A percentile compares a stretch with the other conserved stretches of the same genome.
phyloP scores from a whole-genome alignment of 2,888 invertebrate species.

The Eulithis testata region DNA sequence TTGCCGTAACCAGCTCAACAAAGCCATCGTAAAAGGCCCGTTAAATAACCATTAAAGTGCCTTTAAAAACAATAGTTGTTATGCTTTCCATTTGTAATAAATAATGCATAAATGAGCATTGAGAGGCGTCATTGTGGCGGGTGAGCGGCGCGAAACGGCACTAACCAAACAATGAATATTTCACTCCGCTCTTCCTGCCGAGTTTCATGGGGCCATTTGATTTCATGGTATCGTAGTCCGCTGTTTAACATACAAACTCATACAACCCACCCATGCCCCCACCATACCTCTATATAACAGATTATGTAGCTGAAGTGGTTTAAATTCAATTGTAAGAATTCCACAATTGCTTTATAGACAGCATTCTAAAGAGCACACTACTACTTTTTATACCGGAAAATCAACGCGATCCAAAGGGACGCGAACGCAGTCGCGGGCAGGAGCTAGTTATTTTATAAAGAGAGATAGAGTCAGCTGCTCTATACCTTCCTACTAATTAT shows the following conservation, averaged over 20 bases:
- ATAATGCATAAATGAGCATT: slow-evolving; percentile 41
- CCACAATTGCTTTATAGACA: too few species aligned
- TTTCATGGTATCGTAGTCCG: slow-evolving; percentile 54
- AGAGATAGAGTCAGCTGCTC: too few species aligned
- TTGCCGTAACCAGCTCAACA: too few species aligned
- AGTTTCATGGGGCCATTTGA: slow-evolving; percentile 66
- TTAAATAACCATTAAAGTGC: slow-evolving; percentile 28
- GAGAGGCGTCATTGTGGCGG: slow-evolving; percentile 56
- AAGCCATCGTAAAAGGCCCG: slow-evolving; percentile 5
- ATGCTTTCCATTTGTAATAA: slow-evolving; percentile 40
- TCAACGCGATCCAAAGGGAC: background rate
- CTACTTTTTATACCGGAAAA: background rate
- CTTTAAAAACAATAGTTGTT: slow-evolving; percentile 35
- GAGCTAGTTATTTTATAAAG: too few species aligned
- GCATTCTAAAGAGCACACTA: too few species aligned
- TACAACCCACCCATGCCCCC: too few species aligned
- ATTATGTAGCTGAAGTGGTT: too few species aligned
- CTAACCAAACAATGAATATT: slow-evolving; percentile 64
- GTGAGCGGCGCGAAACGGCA: slow-evolving; percentile 69
- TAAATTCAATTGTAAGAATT: too few species aligned
- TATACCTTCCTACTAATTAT: too few species aligned
- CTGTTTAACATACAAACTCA: slow-evolving; percentile 4
- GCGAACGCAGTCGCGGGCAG: too few species aligned
- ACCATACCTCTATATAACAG: background rate
- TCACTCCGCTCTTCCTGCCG: slow-evolving; percentile 71